A percentile compares a stretch with the other conserved stretches of the same genome.
These are phyloP conservation scores for Tiaroga cobitis DNA, from an alignment of 2,797 vertebrate species.

Conservation along the genomic window DNA sequence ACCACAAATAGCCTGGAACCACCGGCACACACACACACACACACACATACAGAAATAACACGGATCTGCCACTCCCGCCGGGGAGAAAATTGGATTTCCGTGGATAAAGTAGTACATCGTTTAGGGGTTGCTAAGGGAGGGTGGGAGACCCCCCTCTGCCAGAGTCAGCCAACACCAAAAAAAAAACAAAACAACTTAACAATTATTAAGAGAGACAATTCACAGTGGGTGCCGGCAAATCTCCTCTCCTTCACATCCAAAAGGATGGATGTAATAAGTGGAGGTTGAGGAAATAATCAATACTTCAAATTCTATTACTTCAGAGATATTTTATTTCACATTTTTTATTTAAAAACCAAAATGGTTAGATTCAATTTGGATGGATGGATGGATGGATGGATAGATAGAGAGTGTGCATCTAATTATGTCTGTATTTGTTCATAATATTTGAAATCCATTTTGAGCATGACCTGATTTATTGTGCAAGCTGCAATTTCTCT, in stretches of 20 bases:
- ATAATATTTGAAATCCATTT: neutral
- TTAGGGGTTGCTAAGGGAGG: slow-evolving; percentile 64
- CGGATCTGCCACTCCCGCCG: slow-evolving; percentile 60
- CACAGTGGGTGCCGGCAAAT: slow-evolving; percentile 31
- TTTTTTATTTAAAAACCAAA: neutral
- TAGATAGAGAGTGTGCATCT: too few species aligned
- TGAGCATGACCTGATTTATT: neutral
- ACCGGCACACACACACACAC: neutral
- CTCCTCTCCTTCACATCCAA: neutral
- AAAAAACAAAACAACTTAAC: slow-evolving; percentile 14
- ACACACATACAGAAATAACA: slow-evolving; percentile 61
- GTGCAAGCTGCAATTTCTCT: neutral
- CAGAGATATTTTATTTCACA: neutral
- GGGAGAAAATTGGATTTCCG: slow-evolving; percentile 77
- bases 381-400: neutral
- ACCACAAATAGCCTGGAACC: slow-evolving; percentile 26
- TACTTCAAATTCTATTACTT: neutral
- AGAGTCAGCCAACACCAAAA: slow-evolving; percentile 28
- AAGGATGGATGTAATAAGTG: slow-evolving; percentile 7
- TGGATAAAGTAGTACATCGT: slow-evolving; percentile 69
- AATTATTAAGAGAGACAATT: slow-evolving; percentile 55
- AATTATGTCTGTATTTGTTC: too few species aligned
- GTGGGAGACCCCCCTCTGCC: slow-evolving; percentile 36
- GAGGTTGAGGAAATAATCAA: slow-evolving; percentile 12
- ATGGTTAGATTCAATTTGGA: neutral